Evolutionary conservation across 2,797 vertebrate species (phyloP), one percentile per base, ranked within the genome.

Genomic region (Neosilurus hyrtlii): DNA sequence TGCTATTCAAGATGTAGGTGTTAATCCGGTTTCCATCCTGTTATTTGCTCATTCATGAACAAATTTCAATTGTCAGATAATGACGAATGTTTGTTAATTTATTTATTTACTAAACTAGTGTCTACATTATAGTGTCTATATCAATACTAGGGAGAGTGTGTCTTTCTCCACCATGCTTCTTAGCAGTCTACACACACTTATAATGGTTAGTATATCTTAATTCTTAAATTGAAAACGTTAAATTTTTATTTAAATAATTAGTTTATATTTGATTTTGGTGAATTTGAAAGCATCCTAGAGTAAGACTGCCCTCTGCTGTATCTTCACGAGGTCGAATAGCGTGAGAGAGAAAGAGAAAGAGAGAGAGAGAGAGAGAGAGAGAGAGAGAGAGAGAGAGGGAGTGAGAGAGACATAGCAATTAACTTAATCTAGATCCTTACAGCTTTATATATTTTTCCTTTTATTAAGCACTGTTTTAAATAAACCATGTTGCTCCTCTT

Each of bases 221-320:
- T 62, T 76, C 20, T 18, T 63, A 51, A 78, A 77, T 15, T 49
- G 2, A 77, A 77, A 35, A 61, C 43, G 61, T 11, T 22, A 22
- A 67, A 65, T 0, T 2, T 24, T 16, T 51, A 86, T 82, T 61
- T 30, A 30, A 30, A 30, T 30, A 30, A 30, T 30, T 30, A 30
- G 30, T 30, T 30, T 80, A 56, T 65, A 80, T 67, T 71, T 59
- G 26, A 4, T 20, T 2, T 63, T 81, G 35, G 70, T 78, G 66
- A 84, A 74, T 26, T 52, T 75, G 30, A 66, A 78, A 62, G 22
- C 84, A 83, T 81, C 74, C 86, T 91, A 89, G 90, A 82, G 85
- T 89, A 88, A 93, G 91, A 92, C 90, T 94, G 92, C 92, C 93
- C 92, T 93, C 93, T 94, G 85, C 89, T 93, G 93, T 86, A 91